Evolutionary conservation across 2,888 invertebrate species (phyloP).

Genomic region (Ormyrus pomaceus): DNA sequence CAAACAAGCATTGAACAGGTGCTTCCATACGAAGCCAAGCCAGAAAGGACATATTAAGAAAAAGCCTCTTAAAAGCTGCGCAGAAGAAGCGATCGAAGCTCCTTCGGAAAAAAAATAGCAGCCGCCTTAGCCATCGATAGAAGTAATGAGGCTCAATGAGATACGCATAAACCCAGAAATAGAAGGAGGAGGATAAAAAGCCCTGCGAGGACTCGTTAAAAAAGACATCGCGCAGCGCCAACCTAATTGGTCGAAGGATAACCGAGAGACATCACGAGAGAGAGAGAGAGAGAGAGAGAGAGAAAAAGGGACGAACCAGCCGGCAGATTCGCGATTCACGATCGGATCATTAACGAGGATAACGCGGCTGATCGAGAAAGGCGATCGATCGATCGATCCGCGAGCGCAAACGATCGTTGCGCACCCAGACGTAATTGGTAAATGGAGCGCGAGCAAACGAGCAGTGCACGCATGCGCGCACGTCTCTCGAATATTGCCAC

Average conservation of each 20-base stretch:
- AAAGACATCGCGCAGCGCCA: conserved; percentile 41
- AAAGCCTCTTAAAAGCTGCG: conserved; percentile 13
- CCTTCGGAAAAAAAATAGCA: conserved; percentile 1
- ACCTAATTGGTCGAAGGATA: conserved; percentile 52
- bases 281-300: conserved; percentile 5
- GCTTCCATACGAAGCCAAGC: not conserved
- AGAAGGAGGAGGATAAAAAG: conserved; percentile 7
- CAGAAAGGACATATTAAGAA: conserved; percentile 11
- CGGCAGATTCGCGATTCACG: conserved; percentile 60
- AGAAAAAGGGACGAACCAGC: not conserved
- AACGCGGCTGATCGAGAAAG: conserved; percentile 56
- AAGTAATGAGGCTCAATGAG: conserved; percentile 46
- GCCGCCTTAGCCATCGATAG: conserved; percentile 18
- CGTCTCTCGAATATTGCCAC: not conserved
- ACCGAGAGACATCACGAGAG: conserved; percentile 4
- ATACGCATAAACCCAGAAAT: conserved; percentile 14
- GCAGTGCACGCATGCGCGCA: not conserved
- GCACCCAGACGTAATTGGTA: conserved; percentile 61
- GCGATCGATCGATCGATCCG: conserved; percentile 58
- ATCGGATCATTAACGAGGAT: conserved; percentile 60
- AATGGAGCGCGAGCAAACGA: conserved; percentile 58
- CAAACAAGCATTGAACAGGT: conserved; percentile 4
- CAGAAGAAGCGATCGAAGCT: not conserved
- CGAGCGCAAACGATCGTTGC: conserved; percentile 14
- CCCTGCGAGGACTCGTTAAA: conserved; percentile 45